phyloP scores from a whole-genome alignment of 1,140 invertebrate genomes.

The Lasaia peninsularis region DNA sequence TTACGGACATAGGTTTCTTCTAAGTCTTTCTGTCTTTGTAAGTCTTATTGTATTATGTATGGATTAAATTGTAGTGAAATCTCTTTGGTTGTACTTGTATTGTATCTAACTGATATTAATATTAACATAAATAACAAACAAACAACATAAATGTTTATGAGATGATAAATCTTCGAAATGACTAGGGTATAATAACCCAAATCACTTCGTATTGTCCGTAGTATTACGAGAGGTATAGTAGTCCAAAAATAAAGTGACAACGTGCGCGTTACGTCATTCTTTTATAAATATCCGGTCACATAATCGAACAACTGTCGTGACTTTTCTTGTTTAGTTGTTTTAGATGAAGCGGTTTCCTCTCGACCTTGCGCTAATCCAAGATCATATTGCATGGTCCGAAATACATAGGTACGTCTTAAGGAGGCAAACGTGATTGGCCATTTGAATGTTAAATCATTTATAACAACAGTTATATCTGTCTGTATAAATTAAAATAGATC shows the following conservation, averaged over 20 bases:
- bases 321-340: slow-evolving; percentile 38
- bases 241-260: slow-evolving; percentile 43
- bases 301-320: slow-evolving; percentile 32
- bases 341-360: slow-evolving; percentile 40
- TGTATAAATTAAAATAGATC: too few species aligned
- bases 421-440: too few species aligned
- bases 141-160: too few species aligned
- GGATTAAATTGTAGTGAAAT: too few species aligned
- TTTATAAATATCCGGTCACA: slow-evolving; percentile 52
- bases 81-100: too few species aligned
- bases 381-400: slow-evolving; percentile 4
- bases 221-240: slow-evolving; percentile 3
- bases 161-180: not conserved
- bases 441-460: too few species aligned
- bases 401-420: not conserved
- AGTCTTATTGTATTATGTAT: too few species aligned
- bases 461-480: too few species aligned
- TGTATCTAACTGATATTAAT: too few species aligned
- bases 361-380: slow-evolving; percentile 37
- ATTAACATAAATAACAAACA: too few species aligned
- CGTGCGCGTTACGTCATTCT: slow-evolving; percentile 43
- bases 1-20: too few species aligned
- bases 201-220: not conserved
- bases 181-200: not conserved
- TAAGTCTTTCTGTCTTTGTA: too few species aligned